Conservation (phyloP, 2,797 vertebrate genomes). For the Pangasius krempfi region DNA sequence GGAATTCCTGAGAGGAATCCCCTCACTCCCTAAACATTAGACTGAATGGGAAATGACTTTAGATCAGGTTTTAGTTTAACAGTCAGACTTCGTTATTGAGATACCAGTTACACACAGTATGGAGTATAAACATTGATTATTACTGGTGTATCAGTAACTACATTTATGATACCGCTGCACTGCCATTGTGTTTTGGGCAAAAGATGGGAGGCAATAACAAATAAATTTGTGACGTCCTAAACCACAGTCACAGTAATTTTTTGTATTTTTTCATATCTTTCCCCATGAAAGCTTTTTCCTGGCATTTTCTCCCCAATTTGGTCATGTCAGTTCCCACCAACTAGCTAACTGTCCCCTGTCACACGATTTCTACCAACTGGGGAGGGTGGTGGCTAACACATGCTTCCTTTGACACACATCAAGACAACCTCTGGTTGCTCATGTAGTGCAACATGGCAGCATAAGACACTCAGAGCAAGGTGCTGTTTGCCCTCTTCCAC, state of each 20-base stretch:
- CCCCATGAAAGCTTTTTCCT: background rate
- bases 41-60: background rate
- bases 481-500: background rate
- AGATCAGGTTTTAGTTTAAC: background rate
- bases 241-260: background rate
- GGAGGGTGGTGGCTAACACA: no score
- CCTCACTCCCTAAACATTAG: background rate
- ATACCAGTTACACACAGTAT: background rate
- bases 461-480: background rate
- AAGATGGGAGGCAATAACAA: background rate
- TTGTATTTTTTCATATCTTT: background rate
- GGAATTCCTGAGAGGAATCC: conserved; percentile 16
- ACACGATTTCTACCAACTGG: no score
- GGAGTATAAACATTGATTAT: background rate
- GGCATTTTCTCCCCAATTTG: no score
- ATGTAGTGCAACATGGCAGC: background rate
- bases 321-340: no score
- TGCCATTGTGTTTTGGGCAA: background rate
- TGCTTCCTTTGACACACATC: no score
- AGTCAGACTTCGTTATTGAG: background rate
- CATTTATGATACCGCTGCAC: background rate
- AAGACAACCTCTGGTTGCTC: background rate
- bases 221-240: background rate
- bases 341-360: no score
- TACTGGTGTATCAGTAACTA: background rate